These are phyloP conservation scores for Diuraphis noxia DNA, from an alignment of 1,140 invertebrate genomes.

Conservation along the genomic window DNA sequence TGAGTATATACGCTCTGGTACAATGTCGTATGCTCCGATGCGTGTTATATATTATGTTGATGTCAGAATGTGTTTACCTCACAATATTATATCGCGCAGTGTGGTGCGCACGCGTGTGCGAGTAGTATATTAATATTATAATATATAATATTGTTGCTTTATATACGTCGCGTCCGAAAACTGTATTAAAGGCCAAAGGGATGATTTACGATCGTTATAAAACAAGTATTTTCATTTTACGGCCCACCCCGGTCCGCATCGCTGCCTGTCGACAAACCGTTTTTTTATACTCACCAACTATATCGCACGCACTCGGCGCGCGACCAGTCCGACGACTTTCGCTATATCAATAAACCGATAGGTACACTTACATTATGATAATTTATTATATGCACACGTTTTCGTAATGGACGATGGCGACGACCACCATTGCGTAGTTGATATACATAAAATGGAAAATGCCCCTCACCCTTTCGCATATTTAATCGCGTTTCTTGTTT, in stretches of 20 bases:
- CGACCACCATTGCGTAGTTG: neutral
- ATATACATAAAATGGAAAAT: neutral
- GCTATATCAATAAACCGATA: neutral
- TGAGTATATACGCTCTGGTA: neutral
- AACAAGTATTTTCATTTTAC: neutral
- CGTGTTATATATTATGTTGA: neutral
- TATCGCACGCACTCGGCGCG: neutral
- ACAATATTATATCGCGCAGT: neutral
- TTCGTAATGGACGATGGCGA: conserved; percentile 7
- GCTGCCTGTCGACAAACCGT: neutral
- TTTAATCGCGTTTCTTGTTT: neutral
- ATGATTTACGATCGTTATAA: conserved; percentile 7
- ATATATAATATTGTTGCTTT: neutral
- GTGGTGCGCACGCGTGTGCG: neutral
- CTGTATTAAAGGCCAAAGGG: neutral
- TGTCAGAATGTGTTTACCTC: neutral
- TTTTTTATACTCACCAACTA: neutral
- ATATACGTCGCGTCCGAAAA: neutral
- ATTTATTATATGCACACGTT: neutral
- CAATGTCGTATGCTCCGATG: neutral
- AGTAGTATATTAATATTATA: neutral
- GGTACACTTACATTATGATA: neutral
- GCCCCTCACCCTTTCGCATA: neutral
- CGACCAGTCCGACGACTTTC: conserved; percentile 27
- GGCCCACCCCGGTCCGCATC: neutral